These are phyloP conservation scores for Lepidothrix coronata DNA, from an alignment of 2,113 vertebrate species.

Conservation along the genomic window DNA sequence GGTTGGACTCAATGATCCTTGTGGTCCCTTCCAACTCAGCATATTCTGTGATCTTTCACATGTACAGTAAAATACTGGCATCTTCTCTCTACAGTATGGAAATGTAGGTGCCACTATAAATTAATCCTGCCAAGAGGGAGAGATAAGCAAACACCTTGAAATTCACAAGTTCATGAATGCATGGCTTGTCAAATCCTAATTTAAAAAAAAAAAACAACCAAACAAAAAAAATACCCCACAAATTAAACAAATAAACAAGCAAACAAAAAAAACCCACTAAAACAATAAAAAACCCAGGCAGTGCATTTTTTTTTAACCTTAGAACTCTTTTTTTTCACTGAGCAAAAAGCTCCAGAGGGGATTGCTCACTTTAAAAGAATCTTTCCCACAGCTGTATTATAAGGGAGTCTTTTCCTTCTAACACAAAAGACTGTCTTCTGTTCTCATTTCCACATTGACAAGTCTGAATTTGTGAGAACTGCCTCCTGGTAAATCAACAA, in stretches of 20 bases:
- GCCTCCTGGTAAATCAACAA: neutral
- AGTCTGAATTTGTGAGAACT: neutral
- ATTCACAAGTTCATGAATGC: neutral
- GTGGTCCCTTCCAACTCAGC: neutral
- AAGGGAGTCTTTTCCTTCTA: neutral
- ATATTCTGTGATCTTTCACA: neutral
- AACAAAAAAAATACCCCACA: neutral
- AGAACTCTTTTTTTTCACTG: neutral
- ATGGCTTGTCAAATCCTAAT: neutral
- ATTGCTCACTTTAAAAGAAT: neutral
- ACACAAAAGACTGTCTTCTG: neutral
- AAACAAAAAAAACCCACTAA: neutral
- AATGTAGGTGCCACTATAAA: neutral
- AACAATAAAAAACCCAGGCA: fast-evolving
- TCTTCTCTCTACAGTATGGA: neutral
- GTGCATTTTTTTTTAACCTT: neutral
- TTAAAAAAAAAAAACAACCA: neutral
- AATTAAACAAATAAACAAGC: neutral
- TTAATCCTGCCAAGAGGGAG: neutral
- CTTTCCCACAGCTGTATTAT: neutral
- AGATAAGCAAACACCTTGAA: neutral
- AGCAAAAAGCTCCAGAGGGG: neutral
- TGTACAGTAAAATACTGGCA: neutral
- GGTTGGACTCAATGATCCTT: neutral
- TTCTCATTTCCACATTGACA: neutral